Evolutionary conservation across 2,797 vertebrate genomes (phyloP), one percentile per base, ranked within the genome.

Genomic region (Apodemus agrarius): DNA sequence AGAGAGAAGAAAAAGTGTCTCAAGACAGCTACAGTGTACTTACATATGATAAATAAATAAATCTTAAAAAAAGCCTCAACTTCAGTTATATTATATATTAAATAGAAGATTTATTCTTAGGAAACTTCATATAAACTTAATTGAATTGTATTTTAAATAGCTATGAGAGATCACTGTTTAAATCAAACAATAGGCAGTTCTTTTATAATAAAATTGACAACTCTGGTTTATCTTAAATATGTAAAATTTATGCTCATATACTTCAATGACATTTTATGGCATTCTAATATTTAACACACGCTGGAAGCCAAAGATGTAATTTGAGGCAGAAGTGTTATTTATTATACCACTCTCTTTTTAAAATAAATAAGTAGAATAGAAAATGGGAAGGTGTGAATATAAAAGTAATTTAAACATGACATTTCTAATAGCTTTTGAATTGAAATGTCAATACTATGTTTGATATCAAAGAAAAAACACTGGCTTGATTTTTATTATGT

Each of bases 171-270:
- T 91, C 16, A 93, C 21, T 81, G 81, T 46, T 92, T 92, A 89
- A 93, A 90, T 82, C 14, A 92, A 89, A 89, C 49, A 37, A 29
- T 16, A 90, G 61, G 43, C 40, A 89, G 89, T 49, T 37, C 19
- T 96, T 65, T 76, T 76, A 92, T 37, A 85, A 90, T 84, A 59
- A 43, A 83, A 86, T 29, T 65, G 65, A 57, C 5, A 80, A 79
- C 10, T 34, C 52, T 89, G 67, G 12, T 75, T 96, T 96, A 95
- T 85, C 78, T 96, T 93, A 96, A 94, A 86, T 49, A 86, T 40
- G 37, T 52, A 92, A 92, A 80, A 93, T 89, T 95, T 89, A 92
- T 46, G 80, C 24, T 86, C 88, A 85, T 52, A 89, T 7, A 80
- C 19, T 14, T 83, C 21, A 89, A 82, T 34, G 74, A 93, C 83